Evolutionary conservation across 2,797 vertebrate genomes (phyloP), one percentile per base, ranked within the genome.

Genomic region (Sebastes cheni): DNA sequence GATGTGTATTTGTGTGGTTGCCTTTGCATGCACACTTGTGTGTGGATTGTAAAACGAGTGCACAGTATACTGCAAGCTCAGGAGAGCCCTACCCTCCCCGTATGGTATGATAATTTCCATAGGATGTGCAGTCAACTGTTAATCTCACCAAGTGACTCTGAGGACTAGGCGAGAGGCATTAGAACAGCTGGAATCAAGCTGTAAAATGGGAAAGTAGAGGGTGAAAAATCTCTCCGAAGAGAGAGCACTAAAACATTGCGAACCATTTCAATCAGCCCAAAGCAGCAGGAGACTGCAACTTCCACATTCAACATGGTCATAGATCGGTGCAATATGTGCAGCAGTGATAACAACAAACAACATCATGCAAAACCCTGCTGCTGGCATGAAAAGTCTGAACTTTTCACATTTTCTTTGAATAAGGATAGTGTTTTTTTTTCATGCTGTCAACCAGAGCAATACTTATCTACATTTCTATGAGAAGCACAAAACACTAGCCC

Each of bases 181-280:
- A 71, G 77, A 92, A 86, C 86, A 90, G 87, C 87, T 88, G 80
- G 82, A 86, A 78, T 80, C 62, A 64, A 83, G 80, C 86, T 83
- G 68, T 83, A 81, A 91, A 92, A 89, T 59, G 46, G 13, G 16
- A 78, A 90, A 90, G 73, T 72, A 81, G 77, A 82, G 75, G 69
- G 59, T 75, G 77, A 90, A 85, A 85, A 82, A 80, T 76, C 46
- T 85, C 55, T 74, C 67, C 8, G 42, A 85, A 77, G 72, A 87
- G 30, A 84, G 69, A 77, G 14, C 8, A 39, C 27, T 77, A 76
- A 89, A 92, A 89, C 84, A 90, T 65, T 79, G 77, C 82, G 82
- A 87, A 90, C 79, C 83, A 80, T 93, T 91, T 95, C 93, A 94
- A 91, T 93, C 91, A 92, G 87, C 52, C 72, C 25, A 46, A 65